These are phyloP conservation scores for Tinamus major DNA, from an alignment of 2,797 vertebrate genomes.

Conservation along the genomic window DNA sequence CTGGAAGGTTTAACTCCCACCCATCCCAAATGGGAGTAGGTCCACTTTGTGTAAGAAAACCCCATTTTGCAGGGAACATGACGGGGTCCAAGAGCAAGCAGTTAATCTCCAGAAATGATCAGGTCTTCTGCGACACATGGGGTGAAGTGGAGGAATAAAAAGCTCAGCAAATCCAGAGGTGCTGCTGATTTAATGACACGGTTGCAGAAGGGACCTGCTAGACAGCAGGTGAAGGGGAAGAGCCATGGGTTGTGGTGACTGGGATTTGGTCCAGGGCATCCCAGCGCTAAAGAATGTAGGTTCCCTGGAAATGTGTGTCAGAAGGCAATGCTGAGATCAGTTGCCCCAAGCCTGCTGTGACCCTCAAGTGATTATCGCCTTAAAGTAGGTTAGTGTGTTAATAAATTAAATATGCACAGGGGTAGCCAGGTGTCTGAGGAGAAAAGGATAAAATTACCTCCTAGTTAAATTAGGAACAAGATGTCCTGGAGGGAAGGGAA, in stretches of 20 bases:
- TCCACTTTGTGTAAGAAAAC: neutral
- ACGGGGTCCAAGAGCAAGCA: neutral
- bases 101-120: neutral
- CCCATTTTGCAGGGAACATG: neutral
- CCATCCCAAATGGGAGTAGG: rapidly evolving
- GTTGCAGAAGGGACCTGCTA: neutral
- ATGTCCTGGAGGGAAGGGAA: neutral
- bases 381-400: constrained; percentile 74
- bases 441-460: constrained; percentile 64
- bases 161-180: neutral
- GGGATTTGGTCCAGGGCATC: rapidly evolving
- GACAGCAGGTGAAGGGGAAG: neutral
- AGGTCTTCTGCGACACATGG: neutral
- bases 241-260: rapidly evolving
- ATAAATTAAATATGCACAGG: constrained; percentile 62
- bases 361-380: constrained; percentile 48
- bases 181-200: neutral
- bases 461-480: constrained; percentile 40
- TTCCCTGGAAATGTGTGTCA: neutral
- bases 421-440: constrained; percentile 58
- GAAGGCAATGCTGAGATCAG: neutral
- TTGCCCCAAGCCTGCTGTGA: neutral
- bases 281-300: rapidly evolving
- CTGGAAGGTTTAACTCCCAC: rapidly evolving
- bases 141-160: neutral